Percentiles rank a stretch among this genome's conserved stretches.
These are phyloP conservation scores for Lophotis ruficrista DNA, from an alignment of 2,113 vertebrate species.

Conservation along the genomic window DNA sequence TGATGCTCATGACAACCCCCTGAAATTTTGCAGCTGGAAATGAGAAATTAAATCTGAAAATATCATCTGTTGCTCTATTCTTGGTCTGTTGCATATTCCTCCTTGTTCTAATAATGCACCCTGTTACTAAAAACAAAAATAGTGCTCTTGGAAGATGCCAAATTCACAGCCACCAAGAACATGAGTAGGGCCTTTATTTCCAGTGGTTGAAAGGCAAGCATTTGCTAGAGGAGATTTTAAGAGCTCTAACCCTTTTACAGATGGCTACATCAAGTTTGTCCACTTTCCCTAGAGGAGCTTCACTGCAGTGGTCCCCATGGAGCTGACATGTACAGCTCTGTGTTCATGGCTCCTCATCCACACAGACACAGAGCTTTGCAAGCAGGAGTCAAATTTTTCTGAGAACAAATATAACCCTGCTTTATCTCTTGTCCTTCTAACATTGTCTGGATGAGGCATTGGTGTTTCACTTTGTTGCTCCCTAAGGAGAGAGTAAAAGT, in stretches of 20 bases:
- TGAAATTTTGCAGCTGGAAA: not conserved
- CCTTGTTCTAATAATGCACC: not conserved
- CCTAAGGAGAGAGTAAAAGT: conserved; percentile 55
- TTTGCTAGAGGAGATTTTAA: not conserved
- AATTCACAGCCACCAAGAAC: not conserved
- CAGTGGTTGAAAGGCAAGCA: not conserved
- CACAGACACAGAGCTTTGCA: not conserved
- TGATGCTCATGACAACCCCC: not conserved
- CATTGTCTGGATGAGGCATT: not conserved
- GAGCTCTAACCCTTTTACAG: not conserved
- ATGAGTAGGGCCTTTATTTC: not conserved
- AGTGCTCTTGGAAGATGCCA: not conserved
- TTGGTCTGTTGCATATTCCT: not conserved
- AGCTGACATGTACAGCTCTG: not conserved
- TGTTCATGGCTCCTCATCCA: not conserved
- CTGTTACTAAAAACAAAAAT: not conserved
- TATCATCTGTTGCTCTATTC: not conserved
- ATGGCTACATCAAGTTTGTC: not conserved
- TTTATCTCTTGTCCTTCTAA: conserved; percentile 53
- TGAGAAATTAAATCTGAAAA: not conserved
- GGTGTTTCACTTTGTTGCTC: conserved; percentile 35
- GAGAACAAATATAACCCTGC: not conserved
- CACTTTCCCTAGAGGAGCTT: not conserved
- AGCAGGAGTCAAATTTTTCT: not conserved
- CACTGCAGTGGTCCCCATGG: rapidly evolving